phyloP scores from a whole-genome alignment of 2,797 vertebrate genomes.

The Lithobates sylvaticus region DNA sequence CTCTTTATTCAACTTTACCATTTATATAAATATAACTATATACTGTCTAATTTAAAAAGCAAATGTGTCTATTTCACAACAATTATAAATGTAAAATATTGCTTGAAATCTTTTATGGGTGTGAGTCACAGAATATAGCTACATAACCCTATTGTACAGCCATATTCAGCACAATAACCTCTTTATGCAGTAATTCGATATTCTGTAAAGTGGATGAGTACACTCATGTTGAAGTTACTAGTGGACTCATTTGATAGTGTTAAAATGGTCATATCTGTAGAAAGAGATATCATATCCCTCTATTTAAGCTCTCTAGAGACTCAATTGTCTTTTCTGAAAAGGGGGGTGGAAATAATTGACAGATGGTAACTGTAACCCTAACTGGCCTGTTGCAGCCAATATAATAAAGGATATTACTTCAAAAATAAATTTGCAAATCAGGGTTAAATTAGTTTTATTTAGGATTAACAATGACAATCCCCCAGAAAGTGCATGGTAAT shows the following conservation, averaged over 20 bases:
- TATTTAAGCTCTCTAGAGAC: slow-evolving; percentile 22
- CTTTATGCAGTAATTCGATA: slow-evolving; percentile 10
- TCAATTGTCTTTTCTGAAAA: slow-evolving; percentile 2
- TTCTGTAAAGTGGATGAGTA: slow-evolving; percentile 5
- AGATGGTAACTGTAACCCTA: slow-evolving; percentile 6
- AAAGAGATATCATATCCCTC: slow-evolving; percentile 22
- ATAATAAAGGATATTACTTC: background rate
- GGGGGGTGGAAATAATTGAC: slow-evolving; percentile 15
- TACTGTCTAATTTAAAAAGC: background rate
- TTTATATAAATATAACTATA: no score
- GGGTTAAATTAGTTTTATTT: no score
- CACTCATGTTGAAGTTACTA: background rate
- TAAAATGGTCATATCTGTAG: slow-evolving; percentile 19
- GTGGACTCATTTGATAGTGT: slow-evolving; percentile 27
- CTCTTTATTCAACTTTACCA: no score
- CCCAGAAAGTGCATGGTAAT: no score
- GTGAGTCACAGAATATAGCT: background rate
- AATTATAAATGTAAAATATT: background rate
- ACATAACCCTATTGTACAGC: background rate
- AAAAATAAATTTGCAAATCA: background rate
- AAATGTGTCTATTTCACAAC: background rate
- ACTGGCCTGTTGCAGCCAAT: background rate
- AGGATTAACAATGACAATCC: no score
- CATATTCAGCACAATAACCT: background rate
- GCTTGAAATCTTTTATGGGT: background rate